Evolutionary conservation across 2,113 vertebrate species (phyloP).

Genomic region (Sarotherodon lohbergeri): DNA sequence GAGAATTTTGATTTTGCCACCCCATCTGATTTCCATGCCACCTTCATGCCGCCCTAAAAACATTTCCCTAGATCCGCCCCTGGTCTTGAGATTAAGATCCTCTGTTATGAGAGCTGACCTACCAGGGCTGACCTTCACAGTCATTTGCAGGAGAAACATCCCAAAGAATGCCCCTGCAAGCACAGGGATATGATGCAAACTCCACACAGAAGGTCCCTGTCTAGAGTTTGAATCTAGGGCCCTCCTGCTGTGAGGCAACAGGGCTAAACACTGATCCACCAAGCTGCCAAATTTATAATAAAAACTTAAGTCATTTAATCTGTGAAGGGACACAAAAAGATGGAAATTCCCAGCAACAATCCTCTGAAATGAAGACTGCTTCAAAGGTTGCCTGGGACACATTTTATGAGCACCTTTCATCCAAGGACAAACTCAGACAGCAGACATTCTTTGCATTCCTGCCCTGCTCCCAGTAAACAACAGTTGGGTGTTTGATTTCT

Average conservation of each 20-base stretch:
- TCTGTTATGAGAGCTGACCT: not conserved
- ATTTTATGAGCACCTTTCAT: constrained; percentile 50
- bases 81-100: not conserved
- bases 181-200: not conserved
- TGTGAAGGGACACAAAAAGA: not conserved
- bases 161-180: not conserved
- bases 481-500: constrained; percentile 33
- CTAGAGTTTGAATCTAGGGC: not conserved
- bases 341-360: constrained; percentile 43
- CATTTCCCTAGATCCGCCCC: not conserved
- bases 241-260: not conserved
- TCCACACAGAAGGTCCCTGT: not conserved
- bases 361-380: constrained; percentile 18
- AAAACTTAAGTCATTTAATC: not conserved
- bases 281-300: not conserved
- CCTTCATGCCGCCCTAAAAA: not conserved
- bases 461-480: constrained; percentile 41
- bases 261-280: not conserved
- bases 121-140: not conserved
- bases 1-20: not conserved
- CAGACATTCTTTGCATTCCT: constrained; percentile 71
- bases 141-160: not conserved
- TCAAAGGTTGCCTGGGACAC: constrained; percentile 17
- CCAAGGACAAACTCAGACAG: constrained; percentile 51
- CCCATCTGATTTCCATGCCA: not conserved